Percentiles rank a stretch among this genome's conserved stretches.
Evolutionary conservation across 2,113 vertebrate genomes (phyloP).

Genomic region (Scolopax mira): DNA sequence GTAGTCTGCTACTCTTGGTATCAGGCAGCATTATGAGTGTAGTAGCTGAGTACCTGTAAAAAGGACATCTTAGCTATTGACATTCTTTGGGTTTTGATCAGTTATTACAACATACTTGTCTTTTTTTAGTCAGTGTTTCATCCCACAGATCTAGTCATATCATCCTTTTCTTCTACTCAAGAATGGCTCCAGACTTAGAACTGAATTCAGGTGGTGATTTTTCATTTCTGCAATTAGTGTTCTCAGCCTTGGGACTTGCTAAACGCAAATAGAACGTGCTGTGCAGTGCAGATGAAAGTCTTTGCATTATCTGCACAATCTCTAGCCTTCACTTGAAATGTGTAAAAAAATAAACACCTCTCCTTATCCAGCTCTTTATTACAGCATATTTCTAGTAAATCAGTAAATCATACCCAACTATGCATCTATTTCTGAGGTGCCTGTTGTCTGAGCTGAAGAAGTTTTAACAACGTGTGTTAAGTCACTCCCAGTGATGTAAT

Average conservation of each 20-base stretch:
- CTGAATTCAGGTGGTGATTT: constrained; percentile 25
- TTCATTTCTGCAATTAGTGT: constrained; percentile 39
- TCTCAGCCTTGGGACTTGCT: neutral
- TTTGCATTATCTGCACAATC: neutral
- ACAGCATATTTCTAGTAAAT: neutral
- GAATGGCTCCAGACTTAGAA: neutral
- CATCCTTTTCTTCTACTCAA: neutral
- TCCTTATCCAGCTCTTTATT: constrained; percentile 13
- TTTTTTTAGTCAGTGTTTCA: neutral
- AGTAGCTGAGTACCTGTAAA: neutral
- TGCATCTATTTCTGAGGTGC: constrained; percentile 9
- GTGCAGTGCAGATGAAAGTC: neutral
- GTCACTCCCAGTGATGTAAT: neutral
- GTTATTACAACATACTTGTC: neutral
- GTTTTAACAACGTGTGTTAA: neutral
- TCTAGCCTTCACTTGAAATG: neutral
- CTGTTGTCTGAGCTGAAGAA: neutral
- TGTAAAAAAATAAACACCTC: neutral
- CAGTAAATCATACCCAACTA: neutral
- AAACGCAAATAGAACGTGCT: neutral
- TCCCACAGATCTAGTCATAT: neutral
- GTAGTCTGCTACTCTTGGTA: neutral
- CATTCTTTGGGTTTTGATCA: neutral
- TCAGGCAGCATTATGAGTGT: neutral
- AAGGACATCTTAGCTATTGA: neutral